Evolutionary conservation across 2,888 invertebrate species (phyloP), one percentile per base, ranked within the genome.

Genomic region (Ptychoptera albimana): DNA sequence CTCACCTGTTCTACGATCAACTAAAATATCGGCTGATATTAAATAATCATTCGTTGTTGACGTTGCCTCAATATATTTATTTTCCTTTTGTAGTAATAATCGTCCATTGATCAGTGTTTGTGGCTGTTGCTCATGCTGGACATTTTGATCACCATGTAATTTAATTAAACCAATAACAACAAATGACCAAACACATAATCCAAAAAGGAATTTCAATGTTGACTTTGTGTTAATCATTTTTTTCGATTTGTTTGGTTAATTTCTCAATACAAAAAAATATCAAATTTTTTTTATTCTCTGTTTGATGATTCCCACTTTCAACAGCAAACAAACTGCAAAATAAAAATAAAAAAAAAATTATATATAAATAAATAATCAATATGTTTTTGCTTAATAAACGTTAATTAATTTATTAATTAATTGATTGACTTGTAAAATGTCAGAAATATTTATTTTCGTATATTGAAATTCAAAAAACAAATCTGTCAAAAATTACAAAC

Each of bases 31-130:
- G 13, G 61, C 60, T 23, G 63, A 62, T 55, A 64, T 61, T 45
- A 63, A 61, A 30, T 60, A 60, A 53, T 66, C 66, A 9, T 64
- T 64, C 43, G 65, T 66, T 13, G 65, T 66, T 31, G 65, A 66
- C 14, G 66, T 64, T 2, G 61, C 58, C 46, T 65, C 64, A 38
- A 59, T 56, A 45, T 50, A 49, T 40, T 47, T 46, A 52, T 60
- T 62, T 30, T 66, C 66, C 52, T 61, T 66, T 44, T 66, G 66
- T 45, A 66, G 48, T 39, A 66, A 47, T 30, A 64, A 59, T 36
- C 66, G 59, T 4, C 65, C 64, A 47, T 60, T 52, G 14, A 31
- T n/a, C 12, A 13, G 16, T 1, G 64, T 60, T 43, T 58, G 55
- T 13, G 61, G 55, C n/a, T 48, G 42, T 43, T 64, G 62, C 12